Conservation (phyloP, 2,888 invertebrate species). For the Ceraclea dissimilis region DNA sequence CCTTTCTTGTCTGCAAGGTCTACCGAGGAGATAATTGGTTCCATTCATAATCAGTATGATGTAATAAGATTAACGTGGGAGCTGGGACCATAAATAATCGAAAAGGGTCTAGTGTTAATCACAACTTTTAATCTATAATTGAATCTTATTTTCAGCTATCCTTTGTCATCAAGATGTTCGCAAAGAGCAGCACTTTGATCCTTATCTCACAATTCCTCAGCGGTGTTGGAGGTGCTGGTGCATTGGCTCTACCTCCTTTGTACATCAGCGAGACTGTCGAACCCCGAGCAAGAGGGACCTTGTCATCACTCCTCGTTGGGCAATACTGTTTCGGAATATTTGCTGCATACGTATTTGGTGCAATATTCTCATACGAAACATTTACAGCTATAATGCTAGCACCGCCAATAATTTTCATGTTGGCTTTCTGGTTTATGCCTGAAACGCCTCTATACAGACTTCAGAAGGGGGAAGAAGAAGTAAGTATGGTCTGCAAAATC, state of each 20-base stretch:
- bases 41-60: too few relatives aligned
- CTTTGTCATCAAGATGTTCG: slow-evolving; percentile 50
- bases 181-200: slow-evolving; percentile 39
- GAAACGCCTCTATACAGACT: slow-evolving; percentile 49
- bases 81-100: too few relatives aligned
- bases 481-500: slow-evolving; percentile 26
- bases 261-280: slow-evolving; percentile 58
- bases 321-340: slow-evolving; percentile 41
- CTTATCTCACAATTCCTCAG: slow-evolving; percentile 48
- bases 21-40: too few relatives aligned
- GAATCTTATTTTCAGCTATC: slow-evolving; percentile 42
- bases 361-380: slow-evolving; percentile 35
- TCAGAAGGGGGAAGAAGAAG: slow-evolving; percentile 32
- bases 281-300: slow-evolving; percentile 42
- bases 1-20: too few relatives aligned
- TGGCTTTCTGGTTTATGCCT: slow-evolving; percentile 41
- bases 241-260: slow-evolving; percentile 51
- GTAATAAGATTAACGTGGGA: too few relatives aligned
- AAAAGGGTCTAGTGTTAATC: too few relatives aligned
- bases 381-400: slow-evolving; percentile 38
- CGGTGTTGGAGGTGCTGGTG: slow-evolving; percentile 51
- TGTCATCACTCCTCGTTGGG: slow-evolving; percentile 47
- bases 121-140: too few relatives aligned
- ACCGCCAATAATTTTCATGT: slow-evolving; percentile 36
- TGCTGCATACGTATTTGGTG: slow-evolving; percentile 38